phyloP scores from a whole-genome alignment of 2,797 vertebrate genomes.

The Florisuga fusca region DNA sequence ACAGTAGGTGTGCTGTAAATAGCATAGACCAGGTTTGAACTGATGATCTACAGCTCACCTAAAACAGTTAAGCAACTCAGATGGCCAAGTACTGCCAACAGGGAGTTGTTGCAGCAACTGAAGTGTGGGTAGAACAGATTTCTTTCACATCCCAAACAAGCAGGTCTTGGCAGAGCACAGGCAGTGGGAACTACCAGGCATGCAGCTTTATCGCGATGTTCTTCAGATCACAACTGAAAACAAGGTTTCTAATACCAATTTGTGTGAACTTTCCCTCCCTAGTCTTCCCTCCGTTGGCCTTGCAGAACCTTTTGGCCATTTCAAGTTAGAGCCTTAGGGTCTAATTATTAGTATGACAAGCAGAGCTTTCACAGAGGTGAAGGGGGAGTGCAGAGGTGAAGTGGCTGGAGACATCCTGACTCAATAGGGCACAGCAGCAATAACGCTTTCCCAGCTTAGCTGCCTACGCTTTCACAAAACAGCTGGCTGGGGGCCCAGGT shows the following conservation, averaged over 20 bases:
- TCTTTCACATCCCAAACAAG: not conserved
- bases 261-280: constrained; percentile 40
- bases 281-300: not conserved
- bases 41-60: not conserved
- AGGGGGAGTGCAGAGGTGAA: constrained; percentile 49
- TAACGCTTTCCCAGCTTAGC: not conserved
- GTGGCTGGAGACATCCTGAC: constrained; percentile 44
- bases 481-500: not conserved
- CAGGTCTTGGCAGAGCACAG: not conserved
- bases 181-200: not conserved
- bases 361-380: constrained; percentile 35
- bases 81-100: not conserved
- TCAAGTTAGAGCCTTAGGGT: constrained; percentile 35
- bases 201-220: not conserved
- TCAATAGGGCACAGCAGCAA: not conserved
- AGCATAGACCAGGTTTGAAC: not conserved
- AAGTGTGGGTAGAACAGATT: not conserved
- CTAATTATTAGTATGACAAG: constrained; percentile 57
- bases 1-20: not conserved
- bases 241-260: not conserved
- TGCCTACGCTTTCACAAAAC: not conserved
- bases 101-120: not conserved
- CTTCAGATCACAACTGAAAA: not conserved
- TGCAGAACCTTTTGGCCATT: constrained; percentile 28
- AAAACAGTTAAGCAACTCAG: not conserved